phyloP scores from a whole-genome alignment of 2,113 vertebrate genomes.

The Chaenocephalus aceratus region DNA sequence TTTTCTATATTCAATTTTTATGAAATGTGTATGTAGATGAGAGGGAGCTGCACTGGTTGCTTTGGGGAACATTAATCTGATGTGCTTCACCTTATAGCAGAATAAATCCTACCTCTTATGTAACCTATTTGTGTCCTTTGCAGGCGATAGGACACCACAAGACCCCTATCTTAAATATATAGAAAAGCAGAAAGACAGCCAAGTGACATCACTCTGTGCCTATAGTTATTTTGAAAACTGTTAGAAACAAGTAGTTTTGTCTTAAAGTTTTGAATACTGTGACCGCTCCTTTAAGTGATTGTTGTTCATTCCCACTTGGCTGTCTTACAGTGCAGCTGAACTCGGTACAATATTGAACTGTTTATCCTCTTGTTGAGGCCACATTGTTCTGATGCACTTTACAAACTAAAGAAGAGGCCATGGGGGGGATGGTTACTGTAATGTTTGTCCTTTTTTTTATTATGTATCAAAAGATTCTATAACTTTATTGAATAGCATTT shows the following conservation, averaged over 20 bases:
- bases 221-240: slow-evolving; percentile 8
- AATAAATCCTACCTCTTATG: slow-evolving; percentile 80
- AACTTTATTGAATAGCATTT: slow-evolving; percentile 77
- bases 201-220: slow-evolving; percentile 13
- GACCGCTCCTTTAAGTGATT: slow-evolving; percentile 30
- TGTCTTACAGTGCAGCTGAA: slow-evolving; percentile 35
- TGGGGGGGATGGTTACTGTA: slow-evolving; percentile 53
- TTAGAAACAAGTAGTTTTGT: slow-evolving; percentile 1
- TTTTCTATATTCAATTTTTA: slow-evolving; percentile 26
- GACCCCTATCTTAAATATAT: neutral
- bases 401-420: slow-evolving; percentile 73
- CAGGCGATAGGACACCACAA: slow-evolving; percentile 75
- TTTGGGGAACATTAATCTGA: neutral
- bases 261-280: slow-evolving; percentile 51
- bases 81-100: slow-evolving; percentile 27
- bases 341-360: slow-evolving; percentile 60
- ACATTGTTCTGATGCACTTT: slow-evolving; percentile 82
- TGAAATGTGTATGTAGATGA: slow-evolving; percentile 11
- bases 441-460: slow-evolving; percentile 44
- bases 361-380: slow-evolving; percentile 48
- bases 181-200: neutral
- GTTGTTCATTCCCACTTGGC: slow-evolving; percentile 31
- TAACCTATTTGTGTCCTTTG: slow-evolving; percentile 70
- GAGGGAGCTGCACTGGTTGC: slow-evolving; percentile 25
- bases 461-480: slow-evolving; percentile 71